Conservation (phyloP, 2,797 vertebrate species). For the Manis crassicaudata region DNA sequence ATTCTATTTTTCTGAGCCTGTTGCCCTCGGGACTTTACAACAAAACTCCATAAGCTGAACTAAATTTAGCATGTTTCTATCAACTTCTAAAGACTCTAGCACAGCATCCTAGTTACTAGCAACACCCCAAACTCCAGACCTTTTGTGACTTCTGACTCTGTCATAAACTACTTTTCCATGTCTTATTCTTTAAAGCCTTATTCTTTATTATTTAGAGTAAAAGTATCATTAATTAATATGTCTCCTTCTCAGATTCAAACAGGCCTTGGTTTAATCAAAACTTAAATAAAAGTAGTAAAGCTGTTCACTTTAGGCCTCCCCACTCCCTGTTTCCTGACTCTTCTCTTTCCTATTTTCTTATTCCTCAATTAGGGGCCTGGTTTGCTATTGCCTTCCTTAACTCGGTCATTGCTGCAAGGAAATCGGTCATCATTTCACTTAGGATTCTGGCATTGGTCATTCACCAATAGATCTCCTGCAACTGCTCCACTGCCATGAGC, state of each 20-base stretch:
- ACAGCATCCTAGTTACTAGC: background rate
- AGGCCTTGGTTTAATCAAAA: background rate
- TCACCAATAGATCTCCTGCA: background rate
- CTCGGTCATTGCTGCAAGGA: background rate
- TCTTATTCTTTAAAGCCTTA: background rate
- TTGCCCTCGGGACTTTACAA: background rate
- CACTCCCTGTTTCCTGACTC: background rate
- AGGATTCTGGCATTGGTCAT: background rate
- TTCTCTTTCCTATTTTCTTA: background rate
- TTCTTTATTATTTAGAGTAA: conserved; percentile 10
- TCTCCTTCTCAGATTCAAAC: background rate
- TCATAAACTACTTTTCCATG: background rate
- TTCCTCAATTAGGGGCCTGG: background rate
- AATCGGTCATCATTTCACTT: background rate
- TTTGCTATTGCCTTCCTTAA: background rate
- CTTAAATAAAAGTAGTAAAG: background rate
- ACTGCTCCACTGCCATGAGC: background rate
- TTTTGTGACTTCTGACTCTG: background rate
- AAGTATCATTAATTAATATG: background rate
- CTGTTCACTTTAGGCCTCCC: background rate
- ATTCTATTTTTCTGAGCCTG: conserved; percentile 34
- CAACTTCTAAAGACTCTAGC: conserved; percentile 28
- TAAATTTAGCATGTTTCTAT: conserved; percentile 18
- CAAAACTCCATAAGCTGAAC: background rate
- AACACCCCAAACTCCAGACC: background rate